Base-by-base conservation (phyloP, 1,140 invertebrate species). In the Spodoptera frugiperda region DNA sequence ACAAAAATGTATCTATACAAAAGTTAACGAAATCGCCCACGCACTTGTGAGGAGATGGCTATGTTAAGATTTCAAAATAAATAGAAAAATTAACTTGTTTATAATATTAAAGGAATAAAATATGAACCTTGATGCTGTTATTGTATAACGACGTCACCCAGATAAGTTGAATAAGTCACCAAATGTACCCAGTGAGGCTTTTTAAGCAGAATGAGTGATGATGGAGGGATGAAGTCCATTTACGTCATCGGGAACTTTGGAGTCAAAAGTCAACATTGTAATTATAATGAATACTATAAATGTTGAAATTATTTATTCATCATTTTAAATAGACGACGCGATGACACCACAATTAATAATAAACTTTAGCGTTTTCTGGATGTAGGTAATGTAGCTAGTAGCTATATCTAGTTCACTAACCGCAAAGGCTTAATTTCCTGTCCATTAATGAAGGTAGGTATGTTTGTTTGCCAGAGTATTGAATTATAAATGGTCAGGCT, bases 401-500 rank as follows among this genome's bases (percentile, higher is more conserved):
- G 14, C 19, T 57, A 25, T 25, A 11, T 14, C 54, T 57, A 61
- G 57, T 17, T 59, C 3, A 59, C 55, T 14, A 53, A 59, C 55
- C 25, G 55, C 25, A 19, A 44, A 19, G 5, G 57, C 39, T 30
- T 19, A 44, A 71, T 71, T 46, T 71, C 68, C 51, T 71, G 68
- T 71, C 57, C 17, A n/a, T 71, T 5, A n/a, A 65, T 65, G 17
- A 14, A 17, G 44, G 39, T 65, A 21, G 44, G 15, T 65, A n/a
- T 2, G 17, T 65, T 46, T 71, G 55, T 71, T 55, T 30, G 10
- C 54, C 44, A 44, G 44, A 14, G 70, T 61, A 77, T 53, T 77
- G 30, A 71, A 77, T 71, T 71, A 44, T 71, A 61, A 53, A 70
- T 59, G 65, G 30, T 46, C 44, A 48, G 11, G 33, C 33, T 61